Conservation (phyloP, 2,888 invertebrate species). For the Pammene fasciana region DNA sequence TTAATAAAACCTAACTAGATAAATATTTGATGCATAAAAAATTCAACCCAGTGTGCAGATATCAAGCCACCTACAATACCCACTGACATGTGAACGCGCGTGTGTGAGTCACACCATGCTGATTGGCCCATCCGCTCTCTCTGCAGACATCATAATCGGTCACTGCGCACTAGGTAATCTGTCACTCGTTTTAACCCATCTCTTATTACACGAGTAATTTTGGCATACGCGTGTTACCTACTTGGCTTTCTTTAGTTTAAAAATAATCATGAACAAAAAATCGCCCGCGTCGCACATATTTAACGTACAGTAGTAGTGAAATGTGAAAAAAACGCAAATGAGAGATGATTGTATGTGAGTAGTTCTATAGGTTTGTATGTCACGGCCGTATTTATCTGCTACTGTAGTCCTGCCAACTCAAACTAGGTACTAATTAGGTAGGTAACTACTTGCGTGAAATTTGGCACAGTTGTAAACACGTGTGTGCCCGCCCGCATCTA, state of each 20-base stretch:
- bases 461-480: constrained; percentile 18
- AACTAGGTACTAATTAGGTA: background rate
- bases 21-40: background rate
- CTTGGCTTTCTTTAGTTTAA: constrained; percentile 6
- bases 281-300: background rate
- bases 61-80: constrained; percentile 1
- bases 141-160: constrained; percentile 69
- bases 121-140: constrained; percentile 79
- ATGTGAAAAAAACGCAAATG: constrained; percentile 9
- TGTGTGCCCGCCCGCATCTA: constrained; percentile 20
- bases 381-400: constrained; percentile 19
- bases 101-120: constrained; percentile 72
- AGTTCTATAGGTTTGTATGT: constrained; percentile 28
- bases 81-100: constrained; percentile 50
- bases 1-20: background rate
- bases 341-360: constrained; percentile 9
- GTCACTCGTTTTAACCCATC: constrained; percentile 31
- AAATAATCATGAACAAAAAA: constrained; percentile 15
- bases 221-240: constrained; percentile 7
- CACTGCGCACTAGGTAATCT: constrained; percentile 60
- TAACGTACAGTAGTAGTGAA: constrained; percentile 10
- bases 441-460: constrained; percentile 3
- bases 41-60: background rate
- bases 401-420: constrained; percentile 12
- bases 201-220: constrained; percentile 13